A percentile compares a stretch with the other conserved stretches of the same genome.
Evolutionary conservation across 1,140 invertebrate genomes (phyloP).

Genomic region (Zaprionus capensis): DNA sequence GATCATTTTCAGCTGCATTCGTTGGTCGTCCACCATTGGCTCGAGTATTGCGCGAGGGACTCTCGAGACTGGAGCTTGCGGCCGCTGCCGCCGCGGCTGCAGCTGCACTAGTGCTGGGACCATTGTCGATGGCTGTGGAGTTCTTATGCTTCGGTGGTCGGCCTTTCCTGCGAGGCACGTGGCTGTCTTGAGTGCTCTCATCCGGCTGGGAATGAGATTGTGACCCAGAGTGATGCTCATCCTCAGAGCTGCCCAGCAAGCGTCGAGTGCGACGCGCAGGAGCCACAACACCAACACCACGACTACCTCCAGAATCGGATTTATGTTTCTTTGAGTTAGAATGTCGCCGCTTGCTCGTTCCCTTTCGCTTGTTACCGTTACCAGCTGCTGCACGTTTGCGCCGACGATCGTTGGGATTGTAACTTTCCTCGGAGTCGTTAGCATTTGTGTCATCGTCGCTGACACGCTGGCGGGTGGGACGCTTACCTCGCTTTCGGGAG

Average conservation of each 20-base stretch:
- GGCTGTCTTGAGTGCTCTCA: slow-evolving; percentile 78
- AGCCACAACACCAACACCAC: slow-evolving; percentile 8
- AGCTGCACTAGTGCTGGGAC: slow-evolving; percentile 65
- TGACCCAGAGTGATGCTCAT: slow-evolving; percentile 42
- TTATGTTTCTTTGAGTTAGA: slow-evolving; percentile 38
- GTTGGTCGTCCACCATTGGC: slow-evolving; percentile 61
- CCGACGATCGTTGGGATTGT: slow-evolving; percentile 79
- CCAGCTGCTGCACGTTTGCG: slow-evolving; percentile 25
- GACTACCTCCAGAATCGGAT: slow-evolving; percentile 33
- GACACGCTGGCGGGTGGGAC: slow-evolving; percentile 32
- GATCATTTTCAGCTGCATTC: slow-evolving; percentile 74
- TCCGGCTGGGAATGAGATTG: slow-evolving; percentile 65
- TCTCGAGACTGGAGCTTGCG: slow-evolving; percentile 50
- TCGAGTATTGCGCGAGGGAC: slow-evolving; percentile 71
- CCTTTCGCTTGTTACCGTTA: slow-evolving; percentile 28
- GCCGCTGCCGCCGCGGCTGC: slow-evolving; percentile 39
- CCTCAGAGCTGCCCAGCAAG: slow-evolving; percentile 63
- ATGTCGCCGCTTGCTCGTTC: slow-evolving; percentile 26
- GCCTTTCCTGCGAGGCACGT: slow-evolving; percentile 65
- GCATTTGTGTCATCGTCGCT: slow-evolving; percentile 58
- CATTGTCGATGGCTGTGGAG: slow-evolving; percentile 44
- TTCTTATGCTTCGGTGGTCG: slow-evolving; percentile 39
- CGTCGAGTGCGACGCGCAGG: slow-evolving; percentile 55
- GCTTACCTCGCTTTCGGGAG: slow-evolving; percentile 41
- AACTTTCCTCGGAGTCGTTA: slow-evolving; percentile 84